phyloP scores from a whole-genome alignment of 2,113 vertebrate species.

The Mobula birostris region DNA sequence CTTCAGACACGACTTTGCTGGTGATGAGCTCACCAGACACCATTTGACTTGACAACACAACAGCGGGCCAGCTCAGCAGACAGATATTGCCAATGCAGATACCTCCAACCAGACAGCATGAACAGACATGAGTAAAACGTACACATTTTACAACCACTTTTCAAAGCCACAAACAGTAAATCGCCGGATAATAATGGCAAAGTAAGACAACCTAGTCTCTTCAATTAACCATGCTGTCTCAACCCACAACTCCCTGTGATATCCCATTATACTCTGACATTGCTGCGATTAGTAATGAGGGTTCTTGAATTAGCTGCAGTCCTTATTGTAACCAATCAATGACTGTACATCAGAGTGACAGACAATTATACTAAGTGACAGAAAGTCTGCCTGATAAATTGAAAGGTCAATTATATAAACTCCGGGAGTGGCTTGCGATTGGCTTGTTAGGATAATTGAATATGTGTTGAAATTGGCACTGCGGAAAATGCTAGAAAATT shows the following conservation, averaged over 20 bases:
- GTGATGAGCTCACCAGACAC: neutral
- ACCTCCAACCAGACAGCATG: neutral
- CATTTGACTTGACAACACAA: neutral
- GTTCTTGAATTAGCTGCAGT: neutral
- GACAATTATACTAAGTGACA: neutral
- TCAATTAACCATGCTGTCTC: neutral
- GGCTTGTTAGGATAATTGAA: neutral
- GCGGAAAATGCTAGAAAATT: neutral
- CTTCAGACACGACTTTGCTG: neutral
- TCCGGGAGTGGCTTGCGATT: neutral
- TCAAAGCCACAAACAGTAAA: neutral
- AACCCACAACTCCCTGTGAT: neutral
- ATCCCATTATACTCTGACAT: neutral
- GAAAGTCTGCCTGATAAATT: neutral
- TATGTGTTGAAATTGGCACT: neutral
- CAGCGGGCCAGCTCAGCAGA: neutral
- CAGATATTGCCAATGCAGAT: neutral
- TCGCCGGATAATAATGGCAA: neutral
- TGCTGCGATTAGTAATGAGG: neutral
- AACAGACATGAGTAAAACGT: neutral
- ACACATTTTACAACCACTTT: neutral
- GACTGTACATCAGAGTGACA: neutral
- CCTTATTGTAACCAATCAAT: neutral
- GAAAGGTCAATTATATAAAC: neutral
- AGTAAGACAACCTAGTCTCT: neutral